These are phyloP conservation scores for Drosophila histrio DNA, from an alignment of 2,888 invertebrate species.

Conservation along the genomic window DNA sequence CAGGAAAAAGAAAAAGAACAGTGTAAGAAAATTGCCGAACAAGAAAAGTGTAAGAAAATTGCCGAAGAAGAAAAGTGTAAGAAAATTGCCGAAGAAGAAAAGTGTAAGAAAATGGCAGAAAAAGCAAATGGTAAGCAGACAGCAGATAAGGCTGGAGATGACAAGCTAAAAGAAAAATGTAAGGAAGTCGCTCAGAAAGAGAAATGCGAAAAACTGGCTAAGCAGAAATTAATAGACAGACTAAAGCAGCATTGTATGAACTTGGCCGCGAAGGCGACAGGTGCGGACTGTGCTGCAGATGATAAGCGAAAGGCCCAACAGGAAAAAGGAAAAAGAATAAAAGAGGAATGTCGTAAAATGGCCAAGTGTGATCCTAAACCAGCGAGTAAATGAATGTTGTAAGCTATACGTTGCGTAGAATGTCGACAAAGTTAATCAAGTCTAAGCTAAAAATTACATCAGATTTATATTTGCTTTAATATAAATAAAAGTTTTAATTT, in stretches of 20 bases:
- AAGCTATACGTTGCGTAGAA: not conserved
- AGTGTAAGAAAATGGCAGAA: not conserved
- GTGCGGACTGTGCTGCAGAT: not conserved
- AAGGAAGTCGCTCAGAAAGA: constrained; percentile 1
- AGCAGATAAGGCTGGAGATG: not conserved
- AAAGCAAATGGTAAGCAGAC: not conserved
- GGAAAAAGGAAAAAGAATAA: constrained; percentile 9
- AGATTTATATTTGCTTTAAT: not conserved
- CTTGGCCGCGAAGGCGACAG: constrained; percentile 5
- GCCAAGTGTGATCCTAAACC: not conserved
- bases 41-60: not conserved
- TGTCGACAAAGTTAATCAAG: constrained; percentile 3
- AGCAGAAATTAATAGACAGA: constrained; percentile 13
- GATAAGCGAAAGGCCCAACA: constrained; percentile 6
- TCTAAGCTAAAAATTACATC: not conserved
- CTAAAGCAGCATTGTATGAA: constrained; percentile 18
- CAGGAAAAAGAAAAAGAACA: constrained; percentile 2
- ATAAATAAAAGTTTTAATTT: constrained; percentile 6
- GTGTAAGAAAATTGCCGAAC: constrained; percentile 26
- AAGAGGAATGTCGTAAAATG: constrained; percentile 23
- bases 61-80: not conserved
- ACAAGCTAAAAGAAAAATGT: constrained; percentile 11
- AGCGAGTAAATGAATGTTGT: constrained; percentile 2
- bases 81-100: not conserved
- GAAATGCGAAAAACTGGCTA: constrained; percentile 9